phyloP scores from a whole-genome alignment of 2,797 vertebrate genomes.

The Acipenser transmontanus region DNA sequence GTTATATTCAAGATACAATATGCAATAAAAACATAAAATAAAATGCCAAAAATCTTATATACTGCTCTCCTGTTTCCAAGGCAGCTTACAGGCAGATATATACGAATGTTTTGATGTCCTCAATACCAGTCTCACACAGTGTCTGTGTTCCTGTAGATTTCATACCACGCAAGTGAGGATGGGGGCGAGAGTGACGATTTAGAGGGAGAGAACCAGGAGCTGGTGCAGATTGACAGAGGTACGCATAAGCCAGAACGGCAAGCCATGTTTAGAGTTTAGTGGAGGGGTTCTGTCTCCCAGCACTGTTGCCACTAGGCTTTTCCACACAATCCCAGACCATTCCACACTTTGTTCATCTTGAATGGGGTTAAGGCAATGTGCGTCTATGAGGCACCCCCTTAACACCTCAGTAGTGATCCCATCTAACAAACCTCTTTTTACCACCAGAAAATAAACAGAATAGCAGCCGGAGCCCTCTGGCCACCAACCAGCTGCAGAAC shows the following conservation, averaged over 20 bases:
- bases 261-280: not conserved
- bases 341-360: no score
- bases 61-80: no score
- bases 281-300: not conserved
- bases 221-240: constrained; percentile 90
- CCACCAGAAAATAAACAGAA: constrained; percentile 73
- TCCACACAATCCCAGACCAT: no score
- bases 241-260: constrained; percentile 6
- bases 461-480: constrained; percentile 75
- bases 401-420: not conserved
- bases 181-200: constrained; percentile 89
- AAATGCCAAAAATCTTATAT: no score
- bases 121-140: constrained; percentile 22
- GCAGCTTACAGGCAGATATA: no score
- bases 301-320: not conserved
- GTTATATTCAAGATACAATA: no score
- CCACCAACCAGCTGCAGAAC: constrained; percentile 81
- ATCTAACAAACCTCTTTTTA: not conserved
- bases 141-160: constrained; percentile 60
- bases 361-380: no score
- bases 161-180: constrained; percentile 75
- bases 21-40: no score
- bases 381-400: not conserved
- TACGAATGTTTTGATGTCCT: constrained; percentile 37
- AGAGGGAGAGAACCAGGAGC: constrained; percentile 88